Conservation (phyloP, 53 echinoderm and acorn worm species). For the Antedon mediterranea region DNA sequence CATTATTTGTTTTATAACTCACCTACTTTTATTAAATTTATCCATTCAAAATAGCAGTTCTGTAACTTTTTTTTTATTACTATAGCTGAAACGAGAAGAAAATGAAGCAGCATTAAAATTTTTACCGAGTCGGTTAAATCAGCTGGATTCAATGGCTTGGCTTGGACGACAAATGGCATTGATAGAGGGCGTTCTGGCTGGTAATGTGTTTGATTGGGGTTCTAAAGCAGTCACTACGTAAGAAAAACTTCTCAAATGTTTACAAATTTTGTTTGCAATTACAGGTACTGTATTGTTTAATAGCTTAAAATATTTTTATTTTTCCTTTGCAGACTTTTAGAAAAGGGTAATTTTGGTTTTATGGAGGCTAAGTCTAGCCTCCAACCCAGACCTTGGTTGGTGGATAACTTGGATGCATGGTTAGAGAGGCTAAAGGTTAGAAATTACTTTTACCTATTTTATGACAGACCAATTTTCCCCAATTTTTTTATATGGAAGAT, state of each 20-base stretch:
- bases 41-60: too few species aligned
- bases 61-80: too few species aligned
- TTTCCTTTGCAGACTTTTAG: neutral
- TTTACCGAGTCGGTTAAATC: neutral
- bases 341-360: slow-evolving; percentile 9
- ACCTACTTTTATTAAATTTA: too few species aligned
- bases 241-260: too few species aligned
- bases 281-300: too few species aligned
- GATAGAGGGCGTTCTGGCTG: slow-evolving; percentile 9
- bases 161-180: slow-evolving; percentile 4
- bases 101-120: slow-evolving; percentile 6
- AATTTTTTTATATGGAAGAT: too few species aligned
- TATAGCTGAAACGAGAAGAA: slow-evolving; percentile 2
- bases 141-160: slow-evolving; percentile 2
- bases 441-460: neutral
- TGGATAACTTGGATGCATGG: slow-evolving; percentile 7
- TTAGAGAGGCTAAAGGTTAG: slow-evolving; percentile 1
- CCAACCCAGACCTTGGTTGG: slow-evolving; percentile 1
- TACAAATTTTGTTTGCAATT: too few species aligned
- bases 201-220: slow-evolving; percentile 7
- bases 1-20: too few species aligned
- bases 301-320: neutral
- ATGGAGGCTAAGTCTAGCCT: neutral
- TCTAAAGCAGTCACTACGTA: slow-evolving; percentile 5
- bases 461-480: neutral